A percentile compares a stretch with the other conserved stretches of the same genome.
phyloP scores from a whole-genome alignment of 2,888 invertebrate species.

The Drosophila pullipes region DNA sequence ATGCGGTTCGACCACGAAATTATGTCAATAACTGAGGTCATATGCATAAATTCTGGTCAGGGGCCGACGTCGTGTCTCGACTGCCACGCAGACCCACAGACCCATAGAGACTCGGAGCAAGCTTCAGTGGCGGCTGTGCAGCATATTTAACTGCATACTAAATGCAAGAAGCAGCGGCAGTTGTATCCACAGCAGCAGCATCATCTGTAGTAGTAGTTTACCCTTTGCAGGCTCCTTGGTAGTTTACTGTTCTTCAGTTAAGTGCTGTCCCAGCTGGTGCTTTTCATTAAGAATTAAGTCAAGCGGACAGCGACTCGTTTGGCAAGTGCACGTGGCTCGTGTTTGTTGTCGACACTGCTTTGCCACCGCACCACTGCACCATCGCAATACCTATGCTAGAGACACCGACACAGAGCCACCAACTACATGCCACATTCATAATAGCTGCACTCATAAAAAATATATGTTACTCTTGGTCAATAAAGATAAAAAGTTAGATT shows the following conservation, averaged over 20 bases:
- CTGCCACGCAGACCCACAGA: constrained; percentile 71
- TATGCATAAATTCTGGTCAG: constrained; percentile 76
- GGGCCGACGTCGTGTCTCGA: constrained; percentile 62
- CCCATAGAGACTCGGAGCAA: constrained; percentile 54
- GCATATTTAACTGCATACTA: constrained; percentile 70
- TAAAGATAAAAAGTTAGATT: background rate
- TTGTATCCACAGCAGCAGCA: background rate
- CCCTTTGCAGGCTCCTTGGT: constrained; percentile 3
- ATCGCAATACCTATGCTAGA: background rate
- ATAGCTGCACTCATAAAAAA: constrained; percentile 10
- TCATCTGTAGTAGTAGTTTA: constrained; percentile 12
- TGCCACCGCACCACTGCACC: constrained; percentile 17
- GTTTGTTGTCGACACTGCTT: constrained; percentile 51
- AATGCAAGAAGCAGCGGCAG: constrained; percentile 45
- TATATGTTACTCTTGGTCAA: background rate
- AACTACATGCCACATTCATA: constrained; percentile 27
- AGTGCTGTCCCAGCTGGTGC: constrained; percentile 45
- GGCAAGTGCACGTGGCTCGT: constrained; percentile 76
- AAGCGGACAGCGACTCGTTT: constrained; percentile 47
- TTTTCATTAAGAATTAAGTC: constrained; percentile 68
- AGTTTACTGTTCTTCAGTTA: constrained; percentile 1
- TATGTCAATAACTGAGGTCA: constrained; percentile 82
- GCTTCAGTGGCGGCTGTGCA: constrained; percentile 25
- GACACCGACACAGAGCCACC: constrained; percentile 8
- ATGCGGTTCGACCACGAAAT: constrained; percentile 69